Base-by-base conservation (phyloP, 2,797 vertebrate species). In the Sitta carolinensis region DNA sequence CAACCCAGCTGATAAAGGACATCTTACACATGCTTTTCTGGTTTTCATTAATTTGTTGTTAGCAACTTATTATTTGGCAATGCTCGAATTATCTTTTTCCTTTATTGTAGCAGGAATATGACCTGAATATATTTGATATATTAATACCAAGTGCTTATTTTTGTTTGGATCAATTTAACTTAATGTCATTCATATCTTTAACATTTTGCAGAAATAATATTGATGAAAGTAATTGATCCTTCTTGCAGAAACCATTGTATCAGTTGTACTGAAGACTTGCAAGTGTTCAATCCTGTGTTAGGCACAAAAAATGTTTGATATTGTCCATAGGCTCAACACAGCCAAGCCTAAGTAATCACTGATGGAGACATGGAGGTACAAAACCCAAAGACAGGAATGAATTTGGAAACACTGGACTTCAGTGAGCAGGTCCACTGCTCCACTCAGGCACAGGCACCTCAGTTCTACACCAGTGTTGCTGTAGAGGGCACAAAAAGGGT, bases 101-200 rank as follows among this genome's bases (percentile, higher is more conserved):
- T 85, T 74, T 91, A 72, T 19, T 75, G 38, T 32, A 93, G 27
- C 55, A 92, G 51, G 51, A 93, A 36, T 52, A 79, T 77, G 57
- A 40, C 48, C 58, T 64, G 78, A 94, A 89, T 78, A 88, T 63
- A 77, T 48, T 50, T 45, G 11, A 84, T 55, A 40, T 87, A 95
- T 88, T 97, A 95, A 94, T 98, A 98, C 98, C 97, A 51, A 77
- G 68, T 63, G 15, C 86, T 97, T 92, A 84, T 95, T 87, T 95
- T 87, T 84, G 38, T 91, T 90, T 93, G 43, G 94, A 95, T 97
- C 96, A 98, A 97, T 99, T 98, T 97, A 96, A 90, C 69, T 97
- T 98, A 98, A 98, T 98, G 98, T 97, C 97, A 98, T 98, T 97
- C 95, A 97, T 98, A 97, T 97, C 97, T 97, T 98, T 98, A 98